Evolutionary conservation across 1,140 invertebrate genomes (phyloP).

Genomic region (Epicauta chinensis): DNA sequence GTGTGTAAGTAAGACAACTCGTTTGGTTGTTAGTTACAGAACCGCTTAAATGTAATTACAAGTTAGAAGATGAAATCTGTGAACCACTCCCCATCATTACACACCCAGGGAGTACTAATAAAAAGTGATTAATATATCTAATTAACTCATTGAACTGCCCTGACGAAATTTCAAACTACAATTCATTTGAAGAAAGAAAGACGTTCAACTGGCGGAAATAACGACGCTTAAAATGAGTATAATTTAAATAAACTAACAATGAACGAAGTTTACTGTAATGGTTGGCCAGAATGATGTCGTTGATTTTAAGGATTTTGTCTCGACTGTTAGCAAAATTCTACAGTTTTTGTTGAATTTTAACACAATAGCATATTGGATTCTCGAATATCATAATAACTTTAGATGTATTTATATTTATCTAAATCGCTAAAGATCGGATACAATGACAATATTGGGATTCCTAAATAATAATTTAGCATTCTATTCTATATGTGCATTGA

Average conservation of each 20-base stretch:
- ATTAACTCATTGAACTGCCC: constrained; percentile 30
- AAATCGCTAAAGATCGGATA: too few relatives aligned
- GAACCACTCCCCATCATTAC: constrained; percentile 24
- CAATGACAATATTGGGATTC: too few relatives aligned
- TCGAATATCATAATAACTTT: too few relatives aligned
- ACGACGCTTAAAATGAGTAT: constrained; percentile 23
- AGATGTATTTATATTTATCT: too few relatives aligned
- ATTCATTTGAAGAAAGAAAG: constrained; percentile 31
- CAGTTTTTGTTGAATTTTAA: constrained; percentile 20
- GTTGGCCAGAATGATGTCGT: background rate
- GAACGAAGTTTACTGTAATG: constrained; percentile 10
- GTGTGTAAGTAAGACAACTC: too few relatives aligned
- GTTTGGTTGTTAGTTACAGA: background rate
- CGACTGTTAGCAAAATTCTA: background rate
- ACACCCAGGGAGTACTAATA: constrained; percentile 26
- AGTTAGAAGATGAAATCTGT: constrained; percentile 26
- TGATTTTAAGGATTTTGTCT: constrained; percentile 27
- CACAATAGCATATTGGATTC: too few relatives aligned
- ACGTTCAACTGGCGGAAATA: constrained; percentile 26
- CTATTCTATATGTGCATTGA: background rate
- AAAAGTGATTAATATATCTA: constrained; percentile 34
- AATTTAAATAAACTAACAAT: constrained; percentile 31
- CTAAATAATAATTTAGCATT: too few relatives aligned
- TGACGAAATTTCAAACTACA: constrained; percentile 27
- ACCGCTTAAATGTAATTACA: constrained; percentile 19